phyloP scores from a whole-genome alignment of 2,113 vertebrate genomes.

The Leiothrix lutea region DNA sequence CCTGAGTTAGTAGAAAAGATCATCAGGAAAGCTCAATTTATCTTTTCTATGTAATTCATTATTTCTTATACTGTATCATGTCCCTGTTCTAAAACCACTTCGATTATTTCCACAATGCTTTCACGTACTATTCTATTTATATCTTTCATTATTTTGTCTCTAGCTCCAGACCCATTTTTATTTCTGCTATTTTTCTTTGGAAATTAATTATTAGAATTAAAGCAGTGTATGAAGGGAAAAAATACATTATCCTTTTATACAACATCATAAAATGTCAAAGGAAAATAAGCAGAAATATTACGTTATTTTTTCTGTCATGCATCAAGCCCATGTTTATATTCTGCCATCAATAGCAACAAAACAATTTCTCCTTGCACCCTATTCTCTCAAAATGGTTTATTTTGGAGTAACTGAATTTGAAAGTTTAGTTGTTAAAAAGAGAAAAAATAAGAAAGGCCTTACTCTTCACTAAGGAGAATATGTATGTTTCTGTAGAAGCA shows the following conservation, averaged over 20 bases:
- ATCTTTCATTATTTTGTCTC: not conserved
- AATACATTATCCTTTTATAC: not conserved
- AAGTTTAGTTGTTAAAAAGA: not conserved
- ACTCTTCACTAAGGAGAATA: not conserved
- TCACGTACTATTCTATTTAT: not conserved
- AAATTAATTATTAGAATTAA: slow-evolving; percentile 22
- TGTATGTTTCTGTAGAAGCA: not conserved
- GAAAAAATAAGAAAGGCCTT: rapidly evolving
- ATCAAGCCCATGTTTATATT: not conserved
- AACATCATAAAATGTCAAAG: not conserved
- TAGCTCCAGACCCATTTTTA: not conserved
- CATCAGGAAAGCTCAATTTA: not conserved
- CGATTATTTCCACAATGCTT: not conserved
- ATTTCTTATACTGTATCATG: not conserved
- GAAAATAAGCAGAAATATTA: not conserved
- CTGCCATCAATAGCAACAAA: not conserved
- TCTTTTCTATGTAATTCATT: not conserved
- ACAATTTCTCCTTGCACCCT: not conserved
- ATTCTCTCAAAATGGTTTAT: not conserved
- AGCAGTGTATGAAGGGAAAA: not conserved
- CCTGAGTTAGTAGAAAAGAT: not conserved
- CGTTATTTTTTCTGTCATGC: not conserved
- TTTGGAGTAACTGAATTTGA: not conserved
- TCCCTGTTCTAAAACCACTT: not conserved
- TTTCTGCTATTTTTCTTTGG: not conserved